Conservation (phyloP, 2,797 vertebrate species). For the Sarcoramphus papa region DNA sequence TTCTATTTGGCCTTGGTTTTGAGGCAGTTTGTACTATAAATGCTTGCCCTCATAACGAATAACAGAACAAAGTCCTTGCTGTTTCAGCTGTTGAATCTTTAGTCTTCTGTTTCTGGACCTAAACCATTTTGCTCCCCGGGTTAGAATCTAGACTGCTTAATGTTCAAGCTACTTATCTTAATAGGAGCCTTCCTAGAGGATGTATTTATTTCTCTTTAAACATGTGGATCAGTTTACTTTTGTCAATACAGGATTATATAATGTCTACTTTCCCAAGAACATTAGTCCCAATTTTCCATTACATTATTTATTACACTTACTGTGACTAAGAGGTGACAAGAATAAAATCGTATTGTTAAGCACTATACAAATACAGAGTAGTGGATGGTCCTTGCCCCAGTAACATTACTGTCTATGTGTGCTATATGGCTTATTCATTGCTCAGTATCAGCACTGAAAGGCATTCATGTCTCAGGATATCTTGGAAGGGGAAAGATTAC, state of each 20-base stretch:
- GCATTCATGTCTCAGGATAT: background rate
- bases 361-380: background rate
- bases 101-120: background rate
- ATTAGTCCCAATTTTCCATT: background rate
- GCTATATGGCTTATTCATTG: background rate
- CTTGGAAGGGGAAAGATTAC: background rate
- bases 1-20: background rate
- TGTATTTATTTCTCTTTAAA: background rate
- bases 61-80: background rate
- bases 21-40: background rate
- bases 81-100: background rate
- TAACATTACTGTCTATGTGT: background rate
- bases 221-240: background rate
- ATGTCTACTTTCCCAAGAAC: background rate
- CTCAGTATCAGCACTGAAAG: background rate
- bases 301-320: background rate
- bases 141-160: background rate
- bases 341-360: background rate
- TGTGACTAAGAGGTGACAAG: background rate
- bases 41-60: background rate
- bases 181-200: background rate
- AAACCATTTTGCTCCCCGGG: background rate
- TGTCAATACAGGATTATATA: background rate
- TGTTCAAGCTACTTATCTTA: background rate
- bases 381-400: background rate